Percentiles rank a stretch among this genome's conserved stretches.
Evolutionary conservation across 2,797 vertebrate species (phyloP).

Genomic region (Poecilia gillii): DNA sequence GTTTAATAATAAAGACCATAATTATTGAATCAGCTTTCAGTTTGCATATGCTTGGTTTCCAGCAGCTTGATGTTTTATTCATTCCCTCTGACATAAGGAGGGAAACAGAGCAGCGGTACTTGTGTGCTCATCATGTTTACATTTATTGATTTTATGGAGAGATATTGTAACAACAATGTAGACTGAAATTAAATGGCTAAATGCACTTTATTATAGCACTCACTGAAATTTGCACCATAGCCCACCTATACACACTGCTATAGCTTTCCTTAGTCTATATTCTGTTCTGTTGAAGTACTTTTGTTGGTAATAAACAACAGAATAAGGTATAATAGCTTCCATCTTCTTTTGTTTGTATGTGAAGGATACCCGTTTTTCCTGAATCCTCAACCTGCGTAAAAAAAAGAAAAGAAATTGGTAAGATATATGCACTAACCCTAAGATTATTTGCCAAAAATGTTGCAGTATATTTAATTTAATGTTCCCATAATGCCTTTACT

Average conservation of each 20-base stretch:
- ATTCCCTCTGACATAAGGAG: neutral
- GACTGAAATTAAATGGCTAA: neutral
- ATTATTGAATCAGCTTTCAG: neutral
- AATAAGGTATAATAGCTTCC: neutral
- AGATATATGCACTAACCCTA: neutral
- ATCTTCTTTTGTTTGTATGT: neutral
- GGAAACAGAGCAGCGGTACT: neutral
- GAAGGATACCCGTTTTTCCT: neutral
- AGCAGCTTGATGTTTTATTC: neutral
- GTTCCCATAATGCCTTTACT: slow-evolving; percentile 3
- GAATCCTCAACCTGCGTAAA: neutral
- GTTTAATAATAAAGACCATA: neutral
- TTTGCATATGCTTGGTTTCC: neutral
- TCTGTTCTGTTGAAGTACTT: neutral
- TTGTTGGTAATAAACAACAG: neutral
- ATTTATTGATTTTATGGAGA: slow-evolving; percentile 2
- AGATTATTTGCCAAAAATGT: neutral
- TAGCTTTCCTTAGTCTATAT: neutral
- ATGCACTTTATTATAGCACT: neutral
- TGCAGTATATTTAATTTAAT: neutral
- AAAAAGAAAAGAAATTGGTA: neutral
- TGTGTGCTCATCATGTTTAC: neutral
- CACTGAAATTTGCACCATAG: neutral
- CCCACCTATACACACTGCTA: neutral
- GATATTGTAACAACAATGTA: neutral